Conservation (phyloP, 2,888 invertebrate species). For the Adela reaumurella region DNA sequence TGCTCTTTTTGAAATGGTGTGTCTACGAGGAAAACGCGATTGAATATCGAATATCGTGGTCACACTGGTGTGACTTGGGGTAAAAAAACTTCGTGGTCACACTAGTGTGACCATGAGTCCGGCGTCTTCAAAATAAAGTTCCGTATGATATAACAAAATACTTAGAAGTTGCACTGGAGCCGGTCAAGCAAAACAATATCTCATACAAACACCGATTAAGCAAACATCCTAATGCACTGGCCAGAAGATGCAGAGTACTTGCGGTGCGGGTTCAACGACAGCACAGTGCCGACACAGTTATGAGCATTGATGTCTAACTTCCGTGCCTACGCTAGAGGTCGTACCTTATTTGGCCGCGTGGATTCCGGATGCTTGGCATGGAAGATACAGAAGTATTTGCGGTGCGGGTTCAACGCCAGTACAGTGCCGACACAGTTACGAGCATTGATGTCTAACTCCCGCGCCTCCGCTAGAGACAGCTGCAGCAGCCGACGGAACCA, state of each 20-base stretch:
- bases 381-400: constrained; percentile 98
- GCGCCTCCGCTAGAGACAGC: constrained; percentile 77
- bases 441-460: constrained; percentile 86
- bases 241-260: constrained; percentile 94
- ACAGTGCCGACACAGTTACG: constrained; percentile 97
- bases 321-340: constrained; percentile 70
- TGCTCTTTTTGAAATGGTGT: too few relatives aligned
- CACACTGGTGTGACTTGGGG: too few relatives aligned
- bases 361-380: constrained; percentile 93
- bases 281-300: constrained; percentile 95
- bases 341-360: constrained; percentile 65
- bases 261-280: constrained; percentile 93
- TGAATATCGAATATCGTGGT: too few relatives aligned
- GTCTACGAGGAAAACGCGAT: too few relatives aligned
- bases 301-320: constrained; percentile 89
- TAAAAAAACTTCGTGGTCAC: too few relatives aligned
- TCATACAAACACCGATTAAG: too few relatives aligned
- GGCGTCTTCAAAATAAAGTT: too few relatives aligned
- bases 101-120: too few relatives aligned
- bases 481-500: constrained; percentile 93
- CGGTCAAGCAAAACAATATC: too few relatives aligned
- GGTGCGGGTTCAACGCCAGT: constrained; percentile 90
- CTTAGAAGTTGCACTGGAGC: too few relatives aligned
- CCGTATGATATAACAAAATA: too few relatives aligned
- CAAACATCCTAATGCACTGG: too few relatives aligned